phyloP scores from a whole-genome alignment of 2,113 vertebrate species.

The Strix uralensis region DNA sequence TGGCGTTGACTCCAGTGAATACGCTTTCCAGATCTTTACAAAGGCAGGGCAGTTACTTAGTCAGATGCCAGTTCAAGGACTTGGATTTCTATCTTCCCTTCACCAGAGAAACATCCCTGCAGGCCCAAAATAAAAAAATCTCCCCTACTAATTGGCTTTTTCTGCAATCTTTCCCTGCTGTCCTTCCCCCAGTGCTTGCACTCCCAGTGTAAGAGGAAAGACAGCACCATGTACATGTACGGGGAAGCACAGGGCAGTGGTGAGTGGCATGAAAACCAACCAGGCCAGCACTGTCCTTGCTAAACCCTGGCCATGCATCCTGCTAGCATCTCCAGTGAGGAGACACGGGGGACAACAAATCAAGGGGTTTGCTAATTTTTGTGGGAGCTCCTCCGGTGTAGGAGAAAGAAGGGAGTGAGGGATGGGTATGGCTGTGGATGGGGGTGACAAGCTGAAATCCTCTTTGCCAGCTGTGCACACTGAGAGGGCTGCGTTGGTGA shows the following conservation, averaged over 20 bases:
- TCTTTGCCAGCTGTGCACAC: neutral
- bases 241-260: neutral
- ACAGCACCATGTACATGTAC: fast-evolving
- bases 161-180: neutral
- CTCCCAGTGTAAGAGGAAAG: neutral
- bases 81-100: neutral
- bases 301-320: neutral
- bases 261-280: neutral
- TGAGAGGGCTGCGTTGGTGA: neutral
- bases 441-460: neutral
- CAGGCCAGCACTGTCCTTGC: neutral
- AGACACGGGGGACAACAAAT: neutral
- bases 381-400: neutral
- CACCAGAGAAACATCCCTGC: neutral
- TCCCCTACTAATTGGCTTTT: neutral
- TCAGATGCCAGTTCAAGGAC: neutral
- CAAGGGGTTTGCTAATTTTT: neutral
- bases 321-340: neutral
- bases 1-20: neutral
- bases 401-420: neutral
- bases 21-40: neutral
- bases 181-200: neutral
- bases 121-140: neutral
- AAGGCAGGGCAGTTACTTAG: neutral
- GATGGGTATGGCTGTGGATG: neutral